Evolutionary conservation across 2,888 invertebrate genomes (phyloP), one percentile per base, ranked within the genome.

Genomic region (Alentia gelatinosa): DNA sequence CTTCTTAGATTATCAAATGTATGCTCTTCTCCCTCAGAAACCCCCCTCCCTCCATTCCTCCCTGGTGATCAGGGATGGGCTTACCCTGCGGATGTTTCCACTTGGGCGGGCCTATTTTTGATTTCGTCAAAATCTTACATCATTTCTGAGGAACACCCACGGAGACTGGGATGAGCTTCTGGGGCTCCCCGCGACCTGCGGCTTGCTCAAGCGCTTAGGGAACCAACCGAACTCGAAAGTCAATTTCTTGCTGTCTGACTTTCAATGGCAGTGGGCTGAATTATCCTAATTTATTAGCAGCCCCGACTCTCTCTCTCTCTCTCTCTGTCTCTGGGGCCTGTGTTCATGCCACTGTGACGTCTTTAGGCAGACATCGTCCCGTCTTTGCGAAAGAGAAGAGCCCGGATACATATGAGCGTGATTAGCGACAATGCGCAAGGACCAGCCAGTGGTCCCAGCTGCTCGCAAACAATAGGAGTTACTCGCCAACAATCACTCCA

Each of bases 211-310:
- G 47, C 30, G 47, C 50, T 5, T n/a, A 40, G 47, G 47, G 12
- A 40, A 47, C 47, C 30, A 86, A 86, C 47, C 30, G n/a, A 86
- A 86, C 86, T 50, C 30, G 86, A 86, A 86, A 86, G 86, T 42
- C 86, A 86, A 86, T 86, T 86, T 86, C 86, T 86, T 86, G 86
- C 47, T 86, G 47, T 86, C 42, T 86, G 86, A 47, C 86, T 86
- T 47, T 86, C 47, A 86, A 86, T 86, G 19, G 86, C 86, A 9
- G 47, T 47, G 7, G 0, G 19, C 47, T 0, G 50, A 47, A 86
- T 86, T 86, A 30, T 42, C 47, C 47, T 83, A 23, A 7, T 56
- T 56, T 26, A 74, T 15, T 47, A 86, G 42, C 86, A 56, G 23
- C 56, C n/a, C 56, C 56, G 5, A 56, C 42, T 47, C 47, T 86